Conservation (phyloP, 2,797 vertebrate genomes). For the Rhinoraja longicauda region DNA sequence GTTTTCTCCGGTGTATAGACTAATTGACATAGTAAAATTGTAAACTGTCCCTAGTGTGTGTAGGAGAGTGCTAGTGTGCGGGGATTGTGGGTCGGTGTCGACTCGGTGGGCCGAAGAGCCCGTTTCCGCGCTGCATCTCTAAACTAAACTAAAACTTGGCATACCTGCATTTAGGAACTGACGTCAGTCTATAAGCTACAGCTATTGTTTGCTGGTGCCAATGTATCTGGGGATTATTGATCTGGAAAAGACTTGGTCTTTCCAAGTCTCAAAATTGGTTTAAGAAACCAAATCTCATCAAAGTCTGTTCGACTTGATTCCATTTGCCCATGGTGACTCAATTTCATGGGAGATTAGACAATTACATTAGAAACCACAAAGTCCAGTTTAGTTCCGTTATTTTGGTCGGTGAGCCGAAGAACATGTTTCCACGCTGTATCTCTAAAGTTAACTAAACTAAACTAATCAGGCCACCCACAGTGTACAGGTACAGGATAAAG, state of each 20-base stretch:
- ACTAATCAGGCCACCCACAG: too few species aligned
- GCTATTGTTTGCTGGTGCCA: background rate
- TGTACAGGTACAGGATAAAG: too few species aligned
- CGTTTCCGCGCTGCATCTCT: background rate
- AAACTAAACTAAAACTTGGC: background rate
- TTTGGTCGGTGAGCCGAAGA: too few species aligned
- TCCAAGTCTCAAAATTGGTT: background rate
- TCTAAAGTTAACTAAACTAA: too few species aligned
- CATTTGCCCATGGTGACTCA: background rate
- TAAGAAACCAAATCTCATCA: background rate
- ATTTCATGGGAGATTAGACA: background rate
- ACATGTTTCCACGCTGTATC: too few species aligned
- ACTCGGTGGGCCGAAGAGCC: too few species aligned
- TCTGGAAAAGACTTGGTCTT: background rate
- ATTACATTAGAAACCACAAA: background rate
- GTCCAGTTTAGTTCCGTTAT: too few species aligned
- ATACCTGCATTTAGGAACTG: background rate
- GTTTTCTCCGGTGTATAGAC: too few species aligned
- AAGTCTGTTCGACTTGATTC: background rate
- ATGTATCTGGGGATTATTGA: background rate
- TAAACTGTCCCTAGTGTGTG: too few species aligned
- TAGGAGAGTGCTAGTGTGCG: too few species aligned
- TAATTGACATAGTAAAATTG: too few species aligned
- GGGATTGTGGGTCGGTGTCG: too few species aligned
- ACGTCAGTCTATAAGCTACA: background rate